These are phyloP conservation scores for Nasonia longicornis DNA, from an alignment of 1,140 invertebrate genomes.

Conservation along the genomic window DNA sequence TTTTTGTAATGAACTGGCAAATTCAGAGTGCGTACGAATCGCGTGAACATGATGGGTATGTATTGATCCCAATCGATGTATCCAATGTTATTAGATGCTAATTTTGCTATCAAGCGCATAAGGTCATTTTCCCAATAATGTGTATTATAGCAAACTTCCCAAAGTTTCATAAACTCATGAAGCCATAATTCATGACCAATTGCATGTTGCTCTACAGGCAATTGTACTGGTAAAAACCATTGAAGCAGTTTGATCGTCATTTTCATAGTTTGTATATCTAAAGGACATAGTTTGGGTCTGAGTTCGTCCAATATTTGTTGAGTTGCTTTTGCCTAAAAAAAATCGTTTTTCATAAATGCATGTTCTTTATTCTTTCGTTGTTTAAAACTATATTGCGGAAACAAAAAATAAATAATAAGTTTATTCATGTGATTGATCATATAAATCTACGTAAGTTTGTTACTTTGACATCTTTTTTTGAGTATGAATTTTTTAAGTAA, in stretches of 20 bases:
- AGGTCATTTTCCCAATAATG: constrained; percentile 79
- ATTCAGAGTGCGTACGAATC: constrained; percentile 81
- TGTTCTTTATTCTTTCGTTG: no score
- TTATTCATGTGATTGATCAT: no score
- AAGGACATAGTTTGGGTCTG: constrained; percentile 80
- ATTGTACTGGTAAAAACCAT: constrained; percentile 81
- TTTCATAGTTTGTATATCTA: constrained; percentile 73
- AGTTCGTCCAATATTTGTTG: constrained; percentile 90
- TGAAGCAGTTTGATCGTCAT: constrained; percentile 76
- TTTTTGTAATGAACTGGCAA: constrained; percentile 83
- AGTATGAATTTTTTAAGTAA: no score
- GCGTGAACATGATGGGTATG: constrained; percentile 84
- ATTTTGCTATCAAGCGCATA: constrained; percentile 78
- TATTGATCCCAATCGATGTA: constrained; percentile 90
- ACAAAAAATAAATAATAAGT: no score
- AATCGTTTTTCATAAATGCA: background rate
- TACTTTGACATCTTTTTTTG: no score
- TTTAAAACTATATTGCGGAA: no score
- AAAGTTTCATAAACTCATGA: constrained; percentile 82
- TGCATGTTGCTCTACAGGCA: constrained; percentile 74
- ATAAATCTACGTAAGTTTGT: no score
- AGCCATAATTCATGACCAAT: constrained; percentile 85
- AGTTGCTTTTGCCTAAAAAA: constrained; percentile 72
- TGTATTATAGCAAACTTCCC: constrained; percentile 80
- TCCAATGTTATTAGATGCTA: constrained; percentile 83